A percentile compares a stretch with the other conserved stretches of the same genome.
Evolutionary conservation across 2,113 vertebrate genomes (phyloP).

Genomic region (Bubo scandiacus): DNA sequence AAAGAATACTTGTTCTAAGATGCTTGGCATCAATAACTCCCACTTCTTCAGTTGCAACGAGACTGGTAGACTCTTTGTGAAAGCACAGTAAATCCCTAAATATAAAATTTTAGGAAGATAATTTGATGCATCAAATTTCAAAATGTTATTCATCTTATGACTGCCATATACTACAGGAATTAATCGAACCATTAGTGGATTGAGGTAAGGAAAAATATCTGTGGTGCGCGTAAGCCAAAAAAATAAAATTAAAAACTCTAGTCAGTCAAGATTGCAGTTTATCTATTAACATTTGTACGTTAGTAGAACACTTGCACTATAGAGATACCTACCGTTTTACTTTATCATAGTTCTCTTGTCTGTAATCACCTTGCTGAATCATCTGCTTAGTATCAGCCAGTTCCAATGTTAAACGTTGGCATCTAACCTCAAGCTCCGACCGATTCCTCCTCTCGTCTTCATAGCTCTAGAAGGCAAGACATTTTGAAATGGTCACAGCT

Average conservation of each 20-base stretch:
- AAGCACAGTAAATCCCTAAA: neutral
- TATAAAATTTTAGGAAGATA: neutral
- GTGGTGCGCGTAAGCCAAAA: neutral
- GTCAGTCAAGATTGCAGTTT: neutral
- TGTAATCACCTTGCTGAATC: slow-evolving; percentile 91
- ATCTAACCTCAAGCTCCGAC: slow-evolving; percentile 87
- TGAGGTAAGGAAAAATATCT: neutral
- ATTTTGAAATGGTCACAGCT: neutral
- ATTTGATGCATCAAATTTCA: neutral
- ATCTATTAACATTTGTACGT: neutral
- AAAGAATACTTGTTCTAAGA: neutral
- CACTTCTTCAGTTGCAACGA: neutral
- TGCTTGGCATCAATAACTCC: neutral
- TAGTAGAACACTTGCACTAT: neutral
- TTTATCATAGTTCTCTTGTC: slow-evolving; percentile 90
- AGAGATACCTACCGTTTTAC: slow-evolving; percentile 82
- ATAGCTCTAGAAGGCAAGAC: slow-evolving; percentile 78
- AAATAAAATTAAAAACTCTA: neutral
- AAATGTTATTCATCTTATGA: neutral
- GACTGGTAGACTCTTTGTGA: neutral
- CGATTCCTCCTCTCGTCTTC: slow-evolving; percentile 86
- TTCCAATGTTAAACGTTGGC: slow-evolving; percentile 89
- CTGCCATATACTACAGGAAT: neutral
- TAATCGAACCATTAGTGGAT: neutral
- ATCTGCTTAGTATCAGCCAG: slow-evolving; percentile 91